A percentile compares a stretch with the other conserved stretches of the same genome.
Conservation (phyloP, 2,797 vertebrate genomes). For the Leuciscus waleckii region DNA sequence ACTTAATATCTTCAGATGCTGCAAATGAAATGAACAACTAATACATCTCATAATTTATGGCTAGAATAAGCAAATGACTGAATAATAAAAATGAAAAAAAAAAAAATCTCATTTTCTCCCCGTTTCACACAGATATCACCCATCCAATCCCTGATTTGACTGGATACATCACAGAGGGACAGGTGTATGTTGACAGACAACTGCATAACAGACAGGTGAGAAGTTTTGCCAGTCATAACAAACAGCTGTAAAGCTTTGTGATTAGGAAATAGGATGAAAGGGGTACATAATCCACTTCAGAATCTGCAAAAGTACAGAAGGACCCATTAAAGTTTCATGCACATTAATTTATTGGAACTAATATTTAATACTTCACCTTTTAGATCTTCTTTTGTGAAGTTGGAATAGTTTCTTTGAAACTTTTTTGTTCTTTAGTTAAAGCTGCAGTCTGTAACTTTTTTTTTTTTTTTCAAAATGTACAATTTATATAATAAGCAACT, state of each 20-base stretch:
- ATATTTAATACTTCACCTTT: neutral
- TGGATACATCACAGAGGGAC: slow-evolving; percentile 86
- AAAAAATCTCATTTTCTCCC: slow-evolving; percentile 11
- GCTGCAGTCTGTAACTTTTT: too few relatives aligned
- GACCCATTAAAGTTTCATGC: neutral
- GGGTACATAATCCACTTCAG: neutral
- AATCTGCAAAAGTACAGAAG: neutral
- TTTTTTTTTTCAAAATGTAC: too few relatives aligned
- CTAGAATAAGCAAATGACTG: neutral
- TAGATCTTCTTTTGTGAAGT: neutral
- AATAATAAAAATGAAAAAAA: neutral
- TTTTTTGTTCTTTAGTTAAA: neutral
- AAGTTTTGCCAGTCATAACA: neutral
- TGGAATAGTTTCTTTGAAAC: neutral
- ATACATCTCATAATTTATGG: neutral
- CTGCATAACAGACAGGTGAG: slow-evolving; percentile 87
- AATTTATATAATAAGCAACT: too few relatives aligned
- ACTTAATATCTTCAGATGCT: neutral
- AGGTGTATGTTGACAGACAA: slow-evolving; percentile 85
- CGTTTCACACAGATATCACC: slow-evolving; percentile 78
- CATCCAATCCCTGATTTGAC: slow-evolving; percentile 87
- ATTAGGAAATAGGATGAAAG: neutral
- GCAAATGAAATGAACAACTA: neutral
- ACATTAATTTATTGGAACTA: neutral
- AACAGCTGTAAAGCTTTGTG: neutral